Evolutionary conservation across 2,797 vertebrate genomes (phyloP), one percentile per base, ranked within the genome.

Genomic region (Pyrocephalus nanus): DNA sequence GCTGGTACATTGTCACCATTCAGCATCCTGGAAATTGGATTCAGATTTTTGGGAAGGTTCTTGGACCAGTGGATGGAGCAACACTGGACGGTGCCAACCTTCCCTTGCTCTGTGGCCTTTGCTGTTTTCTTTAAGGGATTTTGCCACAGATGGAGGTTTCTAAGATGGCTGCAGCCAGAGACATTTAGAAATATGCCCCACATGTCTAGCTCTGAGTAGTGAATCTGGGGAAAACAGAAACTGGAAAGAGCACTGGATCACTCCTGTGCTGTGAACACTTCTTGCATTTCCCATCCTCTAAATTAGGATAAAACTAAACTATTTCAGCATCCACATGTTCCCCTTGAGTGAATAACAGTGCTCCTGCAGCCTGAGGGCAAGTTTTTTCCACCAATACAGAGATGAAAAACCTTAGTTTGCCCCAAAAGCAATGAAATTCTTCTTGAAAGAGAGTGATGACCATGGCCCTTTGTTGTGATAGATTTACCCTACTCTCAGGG

Each of bases 11-110:
- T 96, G 92, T 92, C 84, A 71, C 86, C 81, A 67, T 95, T 66
- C 88, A 23, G 64, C 75, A 36, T 54, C 86, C 84, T 96, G 93
- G 92, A 94, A 95, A 96, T 96, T 94, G 65, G 67, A 92, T 80
- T 89, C 96, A 96, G 92, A 92, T 92, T 96, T 95, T 95, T 96
- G 92, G 91, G 93, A 94, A 80, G 90, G 57, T 25, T 89, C 72
- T 91, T 86, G 88, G 83, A 81, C 7, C 79, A n/a, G 64, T 26
- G 86, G 86, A 93, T 7, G 34, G 86, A 90, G 83, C 57, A 82
- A 30, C 17, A 3, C 23, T 47, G 71, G 55, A 40, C 38, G 58
- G 64, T 94, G 94, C 93, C 94, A 95, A 22, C 34, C 81, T 79
- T 92, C 30, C 53, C 67, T 73, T 25, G 12, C 1, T 11, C 50